Evolutionary conservation across 1,140 invertebrate species (phyloP), one percentile per base, ranked within the genome.

Genomic region (Papilio polytes): DNA sequence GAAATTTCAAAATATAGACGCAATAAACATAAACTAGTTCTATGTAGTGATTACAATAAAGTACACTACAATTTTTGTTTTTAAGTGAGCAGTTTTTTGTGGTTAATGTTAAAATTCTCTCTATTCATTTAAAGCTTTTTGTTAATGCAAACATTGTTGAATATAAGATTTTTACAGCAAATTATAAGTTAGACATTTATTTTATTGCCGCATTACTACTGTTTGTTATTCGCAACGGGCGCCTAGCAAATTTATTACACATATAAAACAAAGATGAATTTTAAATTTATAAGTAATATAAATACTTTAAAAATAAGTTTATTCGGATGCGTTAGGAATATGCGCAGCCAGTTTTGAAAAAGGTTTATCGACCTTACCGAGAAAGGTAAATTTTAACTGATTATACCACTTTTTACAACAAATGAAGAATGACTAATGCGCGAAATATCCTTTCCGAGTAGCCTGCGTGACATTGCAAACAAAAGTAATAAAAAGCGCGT

Each of bases 401-500:
- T 91, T 87, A 87, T 89, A 85, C 80, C 63, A 84, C 80, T 82
- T 87, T 88, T 89, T 85, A 85, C 84, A 85, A 87, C 86, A 90
- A 87, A 88, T 84, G 87, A 91, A 87, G 76, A 81, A 89, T 94
- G 92, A 94, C 86, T 93, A 93, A 93, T 85, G 80, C 87, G 80
- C 83, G 84, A 92, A 93, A 91, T 90, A 93, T 92, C 89, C 88
- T 86, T 94, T 94, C 93, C 87, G 84, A 89, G 93, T 92, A 94
- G 83, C 84, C 78, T 88, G 83, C 91, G 91, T 92, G 91, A 91
- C 88, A 90, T 86, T 89, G 89, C 90, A 89, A 90, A 86, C 88
- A 89, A 90, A 92, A 92, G 77, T 92, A 90, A 90, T 89, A 92
- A 92, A 90, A 87, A 88, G 83, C 91, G 86, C 86, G 85, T 78